These are phyloP conservation scores for Trichogramma pretiosum DNA, from an alignment of 1,140 invertebrate genomes.

Conservation along the genomic window DNA sequence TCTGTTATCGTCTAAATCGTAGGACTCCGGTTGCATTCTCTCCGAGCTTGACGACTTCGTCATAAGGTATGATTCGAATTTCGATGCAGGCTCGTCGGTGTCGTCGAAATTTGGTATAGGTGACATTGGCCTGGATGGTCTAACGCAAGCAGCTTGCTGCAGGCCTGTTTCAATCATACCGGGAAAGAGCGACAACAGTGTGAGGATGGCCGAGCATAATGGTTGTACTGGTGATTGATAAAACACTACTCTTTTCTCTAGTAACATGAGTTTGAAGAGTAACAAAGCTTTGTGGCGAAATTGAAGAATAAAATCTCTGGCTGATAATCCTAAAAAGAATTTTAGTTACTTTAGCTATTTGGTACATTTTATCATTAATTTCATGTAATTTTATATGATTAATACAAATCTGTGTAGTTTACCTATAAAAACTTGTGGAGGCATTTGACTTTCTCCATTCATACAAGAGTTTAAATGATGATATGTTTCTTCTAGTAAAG, in stretches of 20 bases:
- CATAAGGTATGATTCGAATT: too few species aligned
- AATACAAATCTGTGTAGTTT: constrained; percentile 26
- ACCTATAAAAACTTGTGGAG: constrained; percentile 75
- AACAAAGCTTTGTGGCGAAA: constrained; percentile 90
- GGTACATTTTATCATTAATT: constrained; percentile 5
- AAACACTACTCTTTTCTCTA: constrained; percentile 87
- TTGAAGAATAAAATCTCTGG: constrained; percentile 68
- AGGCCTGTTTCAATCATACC: constrained; percentile 82
- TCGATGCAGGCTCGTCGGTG: too few species aligned
- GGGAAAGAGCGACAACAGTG: constrained; percentile 84
- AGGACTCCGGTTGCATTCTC: constrained; percentile 26
- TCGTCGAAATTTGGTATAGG: constrained; percentile 61
- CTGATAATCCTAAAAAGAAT: constrained; percentile 64
- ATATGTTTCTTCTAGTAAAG: constrained; percentile 85
- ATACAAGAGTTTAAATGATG: constrained; percentile 85
- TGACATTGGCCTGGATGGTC: constrained; percentile 68
- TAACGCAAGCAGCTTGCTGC: constrained; percentile 70
- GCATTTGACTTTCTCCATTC: constrained; percentile 53
- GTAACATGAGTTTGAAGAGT: constrained; percentile 85
- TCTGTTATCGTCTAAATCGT: constrained; percentile 37
- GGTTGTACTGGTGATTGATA: constrained; percentile 87
- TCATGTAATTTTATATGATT: background rate
- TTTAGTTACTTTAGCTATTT: too few species aligned
- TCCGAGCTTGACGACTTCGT: too few species aligned
- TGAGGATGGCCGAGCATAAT: constrained; percentile 77